phyloP scores from a whole-genome alignment of 2,113 vertebrate species.

The Alligator sinensis region DNA sequence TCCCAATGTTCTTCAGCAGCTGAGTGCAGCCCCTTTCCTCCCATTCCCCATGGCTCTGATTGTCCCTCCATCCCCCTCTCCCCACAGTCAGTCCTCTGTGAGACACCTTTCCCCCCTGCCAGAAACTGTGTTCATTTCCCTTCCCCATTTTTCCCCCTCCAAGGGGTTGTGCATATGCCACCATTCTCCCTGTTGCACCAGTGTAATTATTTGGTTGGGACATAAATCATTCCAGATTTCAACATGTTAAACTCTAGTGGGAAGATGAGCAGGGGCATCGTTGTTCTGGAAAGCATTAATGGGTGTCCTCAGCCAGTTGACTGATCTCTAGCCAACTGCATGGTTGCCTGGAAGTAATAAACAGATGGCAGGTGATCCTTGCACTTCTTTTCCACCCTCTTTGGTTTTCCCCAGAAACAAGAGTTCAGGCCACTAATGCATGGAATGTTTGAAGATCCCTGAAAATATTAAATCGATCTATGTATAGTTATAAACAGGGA shows the following conservation, averaged over 20 bases:
- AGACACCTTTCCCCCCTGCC: neutral
- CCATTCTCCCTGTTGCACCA: neutral
- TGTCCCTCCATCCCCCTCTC: neutral
- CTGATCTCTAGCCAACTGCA: constrained; percentile 38
- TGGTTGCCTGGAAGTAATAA: constrained; percentile 7
- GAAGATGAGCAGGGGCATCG: neutral
- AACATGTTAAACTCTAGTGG: neutral
- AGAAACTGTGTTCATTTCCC: neutral
- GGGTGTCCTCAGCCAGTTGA: neutral
- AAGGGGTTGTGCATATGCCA: neutral
- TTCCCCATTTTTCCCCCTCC: no score
- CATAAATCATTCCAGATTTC: no score
- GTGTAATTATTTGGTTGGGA: no score
- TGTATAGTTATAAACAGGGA: neutral
- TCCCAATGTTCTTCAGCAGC: neutral
- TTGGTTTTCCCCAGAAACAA: no score
- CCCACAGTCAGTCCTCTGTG: neutral
- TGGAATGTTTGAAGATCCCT: neutral
- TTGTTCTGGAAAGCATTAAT: neutral
- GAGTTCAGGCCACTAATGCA: no score
- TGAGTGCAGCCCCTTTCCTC: neutral
- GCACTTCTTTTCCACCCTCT: no score
- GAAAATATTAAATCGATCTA: neutral
- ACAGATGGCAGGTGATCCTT: no score
- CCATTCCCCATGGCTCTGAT: neutral